Conservation (phyloP, 1,140 invertebrate species). For the Eumaeus atala region DNA sequence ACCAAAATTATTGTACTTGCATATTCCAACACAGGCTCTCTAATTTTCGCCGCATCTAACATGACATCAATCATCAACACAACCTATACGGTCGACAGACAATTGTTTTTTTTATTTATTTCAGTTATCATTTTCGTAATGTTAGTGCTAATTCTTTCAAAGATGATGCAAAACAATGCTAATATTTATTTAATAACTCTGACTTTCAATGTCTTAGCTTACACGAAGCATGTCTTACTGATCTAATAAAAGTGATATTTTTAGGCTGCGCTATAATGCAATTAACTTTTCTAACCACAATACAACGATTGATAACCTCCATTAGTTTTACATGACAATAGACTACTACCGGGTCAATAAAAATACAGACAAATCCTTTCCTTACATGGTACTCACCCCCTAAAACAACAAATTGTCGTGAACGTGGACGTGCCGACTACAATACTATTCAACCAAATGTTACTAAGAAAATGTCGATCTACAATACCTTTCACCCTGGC, state of each 20-base stretch:
- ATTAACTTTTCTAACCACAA: slow-evolving; percentile 3
- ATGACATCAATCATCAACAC: slow-evolving; percentile 30
- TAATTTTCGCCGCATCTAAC: slow-evolving; percentile 23
- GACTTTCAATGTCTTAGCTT: not conserved
- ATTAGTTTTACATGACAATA: not conserved
- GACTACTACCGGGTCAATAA: not conserved
- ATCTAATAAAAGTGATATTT: not conserved
- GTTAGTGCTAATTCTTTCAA: slow-evolving; percentile 27
- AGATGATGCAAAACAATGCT: slow-evolving; percentile 27
- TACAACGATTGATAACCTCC: not conserved
- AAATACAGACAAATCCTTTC: not conserved
- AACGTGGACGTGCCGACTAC: slow-evolving; percentile 14
- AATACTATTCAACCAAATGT: slow-evolving; percentile 11
- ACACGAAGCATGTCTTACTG: not conserved
- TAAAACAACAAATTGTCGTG: slow-evolving; percentile 1
- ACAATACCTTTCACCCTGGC: not conserved
- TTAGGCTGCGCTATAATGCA: not conserved
- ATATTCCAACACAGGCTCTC: slow-evolving; percentile 23
- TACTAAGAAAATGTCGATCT: not conserved
- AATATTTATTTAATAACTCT: slow-evolving; percentile 14
- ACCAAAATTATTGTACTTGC: slow-evolving; percentile 19
- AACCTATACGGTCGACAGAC: slow-evolving; percentile 30
- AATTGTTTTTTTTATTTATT: slow-evolving; percentile 27
- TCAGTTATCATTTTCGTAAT: slow-evolving; percentile 30
- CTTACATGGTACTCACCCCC: slow-evolving; percentile 12